Evolutionary conservation across 2,888 invertebrate species (phyloP), one percentile per base, ranked within the genome.

Genomic region (Mycogona germanica): DNA sequence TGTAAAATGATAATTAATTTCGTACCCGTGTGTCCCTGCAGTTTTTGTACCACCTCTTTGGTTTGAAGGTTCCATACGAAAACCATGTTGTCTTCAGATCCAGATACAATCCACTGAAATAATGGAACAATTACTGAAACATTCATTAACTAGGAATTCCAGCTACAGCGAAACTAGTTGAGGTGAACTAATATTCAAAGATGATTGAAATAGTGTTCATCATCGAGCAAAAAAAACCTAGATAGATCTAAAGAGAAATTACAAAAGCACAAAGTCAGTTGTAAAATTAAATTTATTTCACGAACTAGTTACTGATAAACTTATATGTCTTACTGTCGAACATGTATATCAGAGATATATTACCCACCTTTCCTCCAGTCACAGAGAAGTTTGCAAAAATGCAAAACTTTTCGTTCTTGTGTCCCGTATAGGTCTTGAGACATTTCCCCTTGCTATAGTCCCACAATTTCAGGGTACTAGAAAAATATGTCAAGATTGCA

Each of bases 51-150:
- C 56, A 99, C 87, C 75, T 99, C 97, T 73, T 97, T 97, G 14
- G 96, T 95, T 70, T 99, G 98, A 60, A 98, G 77, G 76, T 99
- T 98, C 98, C 98, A 98, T 65, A 98, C 95, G 69, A 97, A 98
- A 1, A 99, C 93, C 77, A 91, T 80, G 70, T 95, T 89, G 72
- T 98, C 98, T 73, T 98, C 98, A 3, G 97, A 97, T n/a, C 98
- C 98, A 38, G 95, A 96, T 45, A 99, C 97, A 68, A 98, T 99
- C 98, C 98, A 98, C 88, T 93, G 72, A 19, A 73, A 72, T 63
- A 56, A 58, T 56, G 49, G 7, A 54, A 28, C 41, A 37, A 49
- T n/a, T n/a, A n/a, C n/a, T n/a, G n/a, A n/a, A n/a, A n/a, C n/a
- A n/a, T 46, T 29, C 41, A 35, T n/a, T n/a, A 58, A 53, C 38